phyloP scores from a whole-genome alignment of 1,140 invertebrate species.

The Neodiprion virginianus region DNA sequence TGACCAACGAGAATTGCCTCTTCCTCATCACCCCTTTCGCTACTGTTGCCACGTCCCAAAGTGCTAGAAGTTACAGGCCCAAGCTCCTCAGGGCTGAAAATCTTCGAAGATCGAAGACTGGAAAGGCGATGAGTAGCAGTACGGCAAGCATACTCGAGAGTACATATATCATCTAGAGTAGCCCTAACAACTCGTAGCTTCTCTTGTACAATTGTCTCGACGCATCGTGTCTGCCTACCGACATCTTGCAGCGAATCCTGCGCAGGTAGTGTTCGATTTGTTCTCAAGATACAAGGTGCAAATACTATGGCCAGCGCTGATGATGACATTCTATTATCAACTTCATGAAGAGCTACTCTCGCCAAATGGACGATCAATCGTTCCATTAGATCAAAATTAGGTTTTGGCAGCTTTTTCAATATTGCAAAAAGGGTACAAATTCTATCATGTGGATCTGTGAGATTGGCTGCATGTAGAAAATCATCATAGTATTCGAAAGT shows the following conservation, averaged over 20 bases:
- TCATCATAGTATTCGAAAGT: conserved; percentile 95
- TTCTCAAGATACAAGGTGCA: conserved; percentile 91
- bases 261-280: conserved; percentile 83
- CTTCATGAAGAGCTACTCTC: conserved; percentile 84
- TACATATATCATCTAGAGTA: conserved; percentile 88
- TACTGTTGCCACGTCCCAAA: conserved; percentile 41
- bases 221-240: conserved; percentile 80
- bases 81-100: conserved; percentile 71
- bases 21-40: conserved; percentile 65
- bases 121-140: conserved; percentile 78
- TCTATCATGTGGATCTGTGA: conserved; percentile 82
- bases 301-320: conserved; percentile 94
- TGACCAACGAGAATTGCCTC: conserved; percentile 75
- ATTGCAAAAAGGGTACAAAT: conserved; percentile 86
- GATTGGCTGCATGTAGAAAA: conserved; percentile 85
- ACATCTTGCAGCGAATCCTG: conserved; percentile 89
- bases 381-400: conserved; percentile 92
- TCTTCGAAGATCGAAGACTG: conserved; percentile 76
- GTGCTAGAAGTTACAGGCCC: conserved; percentile 53
- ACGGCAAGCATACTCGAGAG: conserved; percentile 81
- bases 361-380: conserved; percentile 93
- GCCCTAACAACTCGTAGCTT: conserved; percentile 76
- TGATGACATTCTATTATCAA: conserved; percentile 91
- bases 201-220: conserved; percentile 88
- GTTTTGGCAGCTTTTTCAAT: conserved; percentile 86